Percentiles rank a stretch among this genome's conserved stretches.
phyloP scores from a whole-genome alignment of 2,888 invertebrate genomes.

The Tanytarsus gracilentus region DNA sequence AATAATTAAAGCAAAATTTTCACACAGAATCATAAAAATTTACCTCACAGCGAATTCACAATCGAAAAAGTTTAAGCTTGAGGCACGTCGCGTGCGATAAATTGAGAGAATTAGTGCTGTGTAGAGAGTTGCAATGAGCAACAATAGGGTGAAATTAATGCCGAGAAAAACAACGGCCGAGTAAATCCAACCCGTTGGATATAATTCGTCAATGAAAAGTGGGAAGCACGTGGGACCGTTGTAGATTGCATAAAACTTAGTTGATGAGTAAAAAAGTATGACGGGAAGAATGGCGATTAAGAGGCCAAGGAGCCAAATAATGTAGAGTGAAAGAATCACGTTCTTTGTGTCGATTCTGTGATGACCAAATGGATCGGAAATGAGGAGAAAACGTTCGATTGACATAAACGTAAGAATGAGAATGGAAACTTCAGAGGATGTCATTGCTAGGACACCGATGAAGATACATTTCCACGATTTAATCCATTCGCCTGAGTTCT shows the following conservation, averaged over 20 bases:
- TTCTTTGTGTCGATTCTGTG: slow-evolving; percentile 48
- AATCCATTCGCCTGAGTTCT: slow-evolving; percentile 53
- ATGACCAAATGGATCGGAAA: slow-evolving; percentile 51
- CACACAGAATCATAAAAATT: too few relatives aligned
- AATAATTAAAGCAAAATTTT: too few relatives aligned
- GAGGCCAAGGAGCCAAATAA: slow-evolving; percentile 53
- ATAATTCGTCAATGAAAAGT: slow-evolving; percentile 59
- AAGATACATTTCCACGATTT: slow-evolving; percentile 55
- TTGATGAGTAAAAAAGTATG: slow-evolving; percentile 50
- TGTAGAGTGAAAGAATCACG: slow-evolving; percentile 46
- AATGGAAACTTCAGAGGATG: slow-evolving; percentile 60
- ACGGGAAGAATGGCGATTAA: slow-evolving; percentile 56
- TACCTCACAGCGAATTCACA: slow-evolving; percentile 51
- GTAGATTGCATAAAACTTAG: slow-evolving; percentile 53
- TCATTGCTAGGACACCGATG: slow-evolving; percentile 55
- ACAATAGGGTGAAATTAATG: slow-evolving; percentile 50
- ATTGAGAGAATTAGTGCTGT: slow-evolving; percentile 55
- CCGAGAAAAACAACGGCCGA: slow-evolving; percentile 61
- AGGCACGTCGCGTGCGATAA: slow-evolving; percentile 51
- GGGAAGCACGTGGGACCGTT: slow-evolving; percentile 63
- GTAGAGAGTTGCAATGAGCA: slow-evolving; percentile 52
- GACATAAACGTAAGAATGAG: slow-evolving; percentile 61
- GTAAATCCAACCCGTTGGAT: slow-evolving; percentile 59
- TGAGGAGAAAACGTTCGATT: slow-evolving; percentile 55
- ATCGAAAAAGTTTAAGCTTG: slow-evolving; percentile 49